A percentile compares a stretch with the other conserved stretches of the same genome.
Evolutionary conservation across 2,797 vertebrate genomes (phyloP).

Genomic region (Tokudaia muenninki): DNA sequence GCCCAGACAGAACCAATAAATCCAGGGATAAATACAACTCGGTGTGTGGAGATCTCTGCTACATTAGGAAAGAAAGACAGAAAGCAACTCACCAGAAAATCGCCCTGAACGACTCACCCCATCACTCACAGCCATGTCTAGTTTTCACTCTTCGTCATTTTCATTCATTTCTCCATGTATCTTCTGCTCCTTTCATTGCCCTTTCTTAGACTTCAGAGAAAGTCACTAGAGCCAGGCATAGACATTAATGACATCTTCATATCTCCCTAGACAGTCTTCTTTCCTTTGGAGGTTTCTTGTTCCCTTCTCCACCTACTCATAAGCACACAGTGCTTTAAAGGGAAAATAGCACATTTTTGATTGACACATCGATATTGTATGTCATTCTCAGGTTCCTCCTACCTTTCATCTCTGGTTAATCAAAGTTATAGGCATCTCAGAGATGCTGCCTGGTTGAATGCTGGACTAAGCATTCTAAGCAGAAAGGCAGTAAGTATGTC

Average conservation of each 20-base stretch:
- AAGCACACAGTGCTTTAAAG: not conserved
- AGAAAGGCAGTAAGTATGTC: not conserved
- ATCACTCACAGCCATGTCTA: not conserved
- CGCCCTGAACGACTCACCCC: not conserved
- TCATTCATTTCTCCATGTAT: not conserved
- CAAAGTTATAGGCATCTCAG: not conserved
- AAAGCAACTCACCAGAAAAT: slow-evolving; percentile 45
- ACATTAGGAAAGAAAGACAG: not conserved
- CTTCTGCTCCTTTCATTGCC: not conserved
- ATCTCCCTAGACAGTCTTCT: slow-evolving; percentile 17
- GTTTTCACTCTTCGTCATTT: not conserved
- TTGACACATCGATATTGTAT: not conserved
- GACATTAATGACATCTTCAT: not conserved
- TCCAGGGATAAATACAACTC: slow-evolving; percentile 44
- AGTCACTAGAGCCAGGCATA: not conserved
- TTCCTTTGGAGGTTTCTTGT: not conserved
- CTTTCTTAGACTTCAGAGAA: slow-evolving; percentile 14
- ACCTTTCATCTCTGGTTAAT: not conserved
- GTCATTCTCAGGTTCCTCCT: slow-evolving; percentile 17
- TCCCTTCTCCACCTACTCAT: slow-evolving; percentile 7
- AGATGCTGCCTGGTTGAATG: not conserved
- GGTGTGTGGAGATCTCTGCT: not conserved
- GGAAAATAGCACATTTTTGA: not conserved
- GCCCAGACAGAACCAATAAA: slow-evolving; percentile 59
- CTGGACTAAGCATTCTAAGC: not conserved